Percentiles rank a stretch among this genome's conserved stretches.
Evolutionary conservation across 2,113 vertebrate genomes (phyloP).

Genomic region (Hymenochirus boettgeri): DNA sequence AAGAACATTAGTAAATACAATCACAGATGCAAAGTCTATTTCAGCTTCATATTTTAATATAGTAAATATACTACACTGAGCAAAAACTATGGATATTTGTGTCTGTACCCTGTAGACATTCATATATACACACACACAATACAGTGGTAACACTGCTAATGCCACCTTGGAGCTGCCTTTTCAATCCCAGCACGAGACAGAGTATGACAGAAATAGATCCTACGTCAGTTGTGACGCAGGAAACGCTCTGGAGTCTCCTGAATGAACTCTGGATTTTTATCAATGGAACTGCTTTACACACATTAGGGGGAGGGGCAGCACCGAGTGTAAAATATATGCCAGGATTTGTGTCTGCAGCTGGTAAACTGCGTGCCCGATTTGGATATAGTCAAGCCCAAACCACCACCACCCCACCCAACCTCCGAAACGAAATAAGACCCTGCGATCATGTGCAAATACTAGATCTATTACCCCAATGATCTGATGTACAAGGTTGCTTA

Average conservation of each 20-base stretch:
- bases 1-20: slow-evolving; percentile 4
- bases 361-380: no score
- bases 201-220: slow-evolving; percentile 87
- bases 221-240: slow-evolving; percentile 96
- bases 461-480: not conserved
- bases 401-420: no score
- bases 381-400: no score
- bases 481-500: slow-evolving; percentile 52
- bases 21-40: slow-evolving; percentile 16
- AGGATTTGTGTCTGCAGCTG: not conserved
- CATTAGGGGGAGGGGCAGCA: slow-evolving; percentile 17
- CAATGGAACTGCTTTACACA: slow-evolving; percentile 89
- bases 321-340: not conserved
- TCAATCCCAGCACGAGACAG: slow-evolving; percentile 63
- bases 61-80: slow-evolving; percentile 4
- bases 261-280: slow-evolving; percentile 92
- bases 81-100: not conserved
- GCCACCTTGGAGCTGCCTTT: slow-evolving; percentile 39
- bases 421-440: no score
- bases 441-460: no score
- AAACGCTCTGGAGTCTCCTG: slow-evolving; percentile 95
- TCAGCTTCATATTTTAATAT: slow-evolving; percentile 39
- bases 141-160: not conserved
- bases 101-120: not conserved
- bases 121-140: not conserved